phyloP scores from a whole-genome alignment of 2,888 invertebrate species.

The Lasioglossum villosulum region DNA sequence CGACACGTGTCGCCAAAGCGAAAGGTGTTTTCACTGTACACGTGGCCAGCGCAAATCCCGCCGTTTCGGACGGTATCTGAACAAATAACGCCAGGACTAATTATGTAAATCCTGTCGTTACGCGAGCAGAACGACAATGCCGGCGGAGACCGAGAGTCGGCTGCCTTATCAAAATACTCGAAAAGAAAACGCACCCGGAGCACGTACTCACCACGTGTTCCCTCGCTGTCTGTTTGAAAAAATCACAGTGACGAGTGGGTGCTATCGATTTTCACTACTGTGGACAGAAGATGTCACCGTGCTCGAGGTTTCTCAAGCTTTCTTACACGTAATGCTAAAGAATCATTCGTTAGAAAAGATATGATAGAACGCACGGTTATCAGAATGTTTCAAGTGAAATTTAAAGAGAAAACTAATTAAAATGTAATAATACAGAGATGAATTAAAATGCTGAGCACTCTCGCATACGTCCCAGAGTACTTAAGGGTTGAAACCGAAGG shows the following conservation, averaged over 20 bases:
- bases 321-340: no score
- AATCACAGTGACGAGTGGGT: constrained; percentile 67
- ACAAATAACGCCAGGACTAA: constrained; percentile 79
- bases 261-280: background rate
- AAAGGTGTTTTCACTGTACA: constrained; percentile 74
- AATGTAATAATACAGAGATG: background rate
- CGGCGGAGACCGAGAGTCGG: constrained; percentile 54
- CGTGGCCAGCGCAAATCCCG: constrained; percentile 76
- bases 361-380: no score
- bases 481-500: background rate
- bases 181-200: constrained; percentile 74
- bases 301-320: no score
- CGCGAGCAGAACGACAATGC: constrained; percentile 66
- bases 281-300: background rate
- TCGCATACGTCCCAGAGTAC: background rate
- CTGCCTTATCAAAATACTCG: constrained; percentile 82
- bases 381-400: no score
- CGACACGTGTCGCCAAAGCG: constrained; percentile 61
- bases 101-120: constrained; percentile 82
- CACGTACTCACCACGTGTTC: constrained; percentile 72
- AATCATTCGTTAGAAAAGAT: no score
- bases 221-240: constrained; percentile 63
- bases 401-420: background rate
- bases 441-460: background rate
- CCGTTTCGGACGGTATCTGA: constrained; percentile 61